Percentiles rank a stretch among this genome's conserved stretches.
Conservation (phyloP, 2,797 vertebrate species). For the Salarias fasciatus region DNA sequence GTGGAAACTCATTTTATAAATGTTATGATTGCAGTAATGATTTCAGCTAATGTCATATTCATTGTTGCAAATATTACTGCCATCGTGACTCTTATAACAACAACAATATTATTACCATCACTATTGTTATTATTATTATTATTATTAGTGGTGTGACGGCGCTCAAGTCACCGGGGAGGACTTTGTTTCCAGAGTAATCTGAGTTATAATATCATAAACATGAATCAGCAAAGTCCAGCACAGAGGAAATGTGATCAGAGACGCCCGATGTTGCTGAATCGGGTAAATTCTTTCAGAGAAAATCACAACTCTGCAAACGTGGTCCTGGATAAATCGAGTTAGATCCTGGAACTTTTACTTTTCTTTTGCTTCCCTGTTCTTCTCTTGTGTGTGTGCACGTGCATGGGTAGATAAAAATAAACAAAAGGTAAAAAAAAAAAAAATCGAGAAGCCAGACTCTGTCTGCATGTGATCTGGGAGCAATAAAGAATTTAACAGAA, state of each 20-base stretch:
- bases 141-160: no score
- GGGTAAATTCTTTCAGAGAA: constrained; percentile 7
- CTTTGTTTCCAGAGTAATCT: neutral
- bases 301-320: constrained; percentile 6
- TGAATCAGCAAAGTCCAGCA: constrained; percentile 1
- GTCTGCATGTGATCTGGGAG: constrained; percentile 28
- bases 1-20: no score
- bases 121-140: no score
- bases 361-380: neutral
- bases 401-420: constrained; percentile 30
- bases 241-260: constrained; percentile 22
- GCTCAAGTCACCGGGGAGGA: no score
- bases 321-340: constrained; percentile 1
- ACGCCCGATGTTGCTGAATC: constrained; percentile 2
- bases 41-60: no score
- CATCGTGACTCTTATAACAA: no score
- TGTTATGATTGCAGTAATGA: no score
- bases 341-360: neutral
- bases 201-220: constrained; percentile 16
- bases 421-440: constrained; percentile 3
- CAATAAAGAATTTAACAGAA: constrained; percentile 47
- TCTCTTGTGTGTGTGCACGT: neutral
- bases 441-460: constrained; percentile 13
- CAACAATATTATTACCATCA: no score
- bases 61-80: no score